Evolutionary conservation across 1,140 invertebrate species (phyloP), one percentile per base, ranked within the genome.

Genomic region (Aculops lycopersici): DNA sequence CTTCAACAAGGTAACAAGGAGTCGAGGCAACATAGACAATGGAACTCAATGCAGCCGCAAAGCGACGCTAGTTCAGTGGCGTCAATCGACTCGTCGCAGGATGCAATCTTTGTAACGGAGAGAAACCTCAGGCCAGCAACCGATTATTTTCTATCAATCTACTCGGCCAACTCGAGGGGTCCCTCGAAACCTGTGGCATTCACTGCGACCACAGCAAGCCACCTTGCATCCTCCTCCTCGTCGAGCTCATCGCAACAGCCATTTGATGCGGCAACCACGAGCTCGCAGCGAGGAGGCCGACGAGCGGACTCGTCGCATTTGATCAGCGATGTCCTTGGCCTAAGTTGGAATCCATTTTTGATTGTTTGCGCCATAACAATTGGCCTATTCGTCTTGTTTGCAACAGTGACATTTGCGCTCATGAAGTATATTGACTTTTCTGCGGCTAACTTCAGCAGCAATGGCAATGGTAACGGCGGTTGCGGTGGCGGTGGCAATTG

Each of bases 111-210:
- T 8, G 8, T 31, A 8, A n/a, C n/a, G 8, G 24, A 8, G 24
- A 8, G 8, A 31, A 8, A 8, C 8, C n/a, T 31, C 8, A 8
- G 24, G n/a, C 24, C 24, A 31, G 24, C 24, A 8, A 31, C 24
- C 8, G 8, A 31, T 8, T 31, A 31, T 31, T 31, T 8, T 31
- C 8, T 31, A 8, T 31, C 24, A 8, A 31, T 50, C 15, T 50
- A 50, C 37, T 43, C 49, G 12, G 39, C 42, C 0, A 50, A 50
- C 44, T 36, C 41, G 2, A 50, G 47, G 42, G 49, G 49, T 16
- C 44, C 41, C 21, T 44, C 42, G n/a, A 41, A 45, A 31, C 37
- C 40, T 3, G 39, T 49, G 2, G 31, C 39, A 12, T 24, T 50
- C 3, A 45, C 38, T 35, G 49, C 24, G n/a, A n/a, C 24, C 24